Evolutionary conservation across 2,797 vertebrate species (phyloP).

Genomic region (Morelia viridis): DNA sequence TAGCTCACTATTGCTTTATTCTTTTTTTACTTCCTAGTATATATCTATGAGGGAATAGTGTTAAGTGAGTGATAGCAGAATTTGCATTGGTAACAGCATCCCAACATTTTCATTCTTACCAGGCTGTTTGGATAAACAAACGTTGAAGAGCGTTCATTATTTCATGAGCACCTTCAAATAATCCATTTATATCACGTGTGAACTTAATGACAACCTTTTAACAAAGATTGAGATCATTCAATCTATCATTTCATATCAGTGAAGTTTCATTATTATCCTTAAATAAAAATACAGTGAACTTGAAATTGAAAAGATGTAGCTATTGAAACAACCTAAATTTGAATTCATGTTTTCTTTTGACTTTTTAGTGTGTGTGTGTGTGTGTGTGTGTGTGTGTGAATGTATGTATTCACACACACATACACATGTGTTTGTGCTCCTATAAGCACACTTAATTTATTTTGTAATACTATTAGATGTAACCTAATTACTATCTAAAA

Average conservation of each 20-base stretch:
- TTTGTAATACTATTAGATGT: conserved; percentile 31
- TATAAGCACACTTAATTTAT: conserved; percentile 22
- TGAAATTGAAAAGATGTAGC: not conserved
- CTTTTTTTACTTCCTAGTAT: not conserved
- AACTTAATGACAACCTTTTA: not conserved
- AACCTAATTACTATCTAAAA: conserved; percentile 57
- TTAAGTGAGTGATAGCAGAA: not conserved
- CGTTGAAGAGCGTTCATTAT: not conserved
- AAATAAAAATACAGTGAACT: not conserved
- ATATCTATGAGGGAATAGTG: not conserved
- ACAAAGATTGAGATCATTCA: not conserved
- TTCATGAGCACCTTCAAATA: not conserved
- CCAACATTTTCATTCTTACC: not conserved
- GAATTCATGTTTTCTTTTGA: not conserved
- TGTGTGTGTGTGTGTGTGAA: not conserved
- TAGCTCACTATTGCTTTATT: not conserved
- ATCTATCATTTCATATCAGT: not conserved
- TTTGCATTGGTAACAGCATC: not conserved
- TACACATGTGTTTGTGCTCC: not conserved
- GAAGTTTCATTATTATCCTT: not conserved
- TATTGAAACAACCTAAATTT: not conserved
- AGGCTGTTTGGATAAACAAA: not conserved
- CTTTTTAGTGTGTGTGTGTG: not conserved
- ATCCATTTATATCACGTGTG: not conserved
- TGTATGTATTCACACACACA: not conserved